Evolutionary conservation across 1,140 invertebrate species (phyloP), one percentile per base, ranked within the genome.

Genomic region (Bombus ignitus): DNA sequence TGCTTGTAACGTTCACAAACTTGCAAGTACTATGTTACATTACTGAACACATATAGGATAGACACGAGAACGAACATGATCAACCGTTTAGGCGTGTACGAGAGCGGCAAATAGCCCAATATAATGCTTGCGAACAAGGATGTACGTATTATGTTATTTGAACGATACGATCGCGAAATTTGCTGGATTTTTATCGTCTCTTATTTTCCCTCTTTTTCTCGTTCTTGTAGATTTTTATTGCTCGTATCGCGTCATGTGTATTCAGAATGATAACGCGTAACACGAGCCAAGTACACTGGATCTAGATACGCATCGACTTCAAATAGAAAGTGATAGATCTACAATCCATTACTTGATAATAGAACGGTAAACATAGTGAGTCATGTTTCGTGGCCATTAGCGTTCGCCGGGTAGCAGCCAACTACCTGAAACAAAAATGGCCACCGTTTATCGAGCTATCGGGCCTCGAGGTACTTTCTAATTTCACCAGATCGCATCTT

Each of bases 331-430:
- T 62, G 83, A 85, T 85, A 85, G 83, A 85, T 85, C 76, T 73
- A 42, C 88, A 81, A 89, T 87, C 86, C 88, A 85, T 89, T 90
- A 87, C 66, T 80, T 25, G 85, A 87, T 87, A 89, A 87, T 90
- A 86, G 72, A 78, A 82, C 70, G 85, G 81, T 86, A 87, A 89
- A 70, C 70, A 78, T 65, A 28, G 65, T 90, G 88, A 90, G 85
- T 90, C 89, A 89, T 84, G 86, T 87, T 81, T 81, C 68, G 81
- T 88, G 42, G 35, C 79, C 72, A 86, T 87, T 89, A 81, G 74
- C 87, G 79, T 83, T 53, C 47, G 18, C 71, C 81, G 13, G 81
- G 85, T 72, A 66, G 39, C 70, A 59, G n/a, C 39, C 28, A 32
- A 35, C 35, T 62, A 53, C 75, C 28, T 35, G 47, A 25, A 15